Percentiles rank a stretch among this genome's conserved stretches.
Evolutionary conservation across 2,113 vertebrate genomes (phyloP).

Genomic region (Falco punctatus): DNA sequence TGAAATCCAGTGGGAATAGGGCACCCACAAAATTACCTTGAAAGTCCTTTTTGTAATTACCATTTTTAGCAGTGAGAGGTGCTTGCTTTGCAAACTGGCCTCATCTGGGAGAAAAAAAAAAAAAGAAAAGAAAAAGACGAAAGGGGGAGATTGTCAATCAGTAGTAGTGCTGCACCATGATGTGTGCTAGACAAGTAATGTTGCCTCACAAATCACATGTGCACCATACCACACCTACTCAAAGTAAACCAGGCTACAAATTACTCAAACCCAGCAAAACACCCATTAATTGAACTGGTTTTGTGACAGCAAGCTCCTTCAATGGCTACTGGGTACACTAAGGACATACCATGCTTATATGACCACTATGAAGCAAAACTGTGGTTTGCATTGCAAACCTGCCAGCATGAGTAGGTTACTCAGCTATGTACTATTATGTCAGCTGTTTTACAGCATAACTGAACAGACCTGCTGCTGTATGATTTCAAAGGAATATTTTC

Average conservation of each 20-base stretch:
- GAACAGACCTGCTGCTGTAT: slow-evolving; percentile 43
- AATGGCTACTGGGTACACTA: background rate
- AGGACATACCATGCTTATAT: background rate
- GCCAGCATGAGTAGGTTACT: background rate
- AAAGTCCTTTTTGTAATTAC: background rate
- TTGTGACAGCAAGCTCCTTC: background rate
- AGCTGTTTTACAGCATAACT: slow-evolving; percentile 15
- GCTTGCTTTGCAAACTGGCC: background rate
- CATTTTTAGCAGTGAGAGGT: background rate
- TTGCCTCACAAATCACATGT: background rate
- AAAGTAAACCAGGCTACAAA: background rate
- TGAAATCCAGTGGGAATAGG: background rate
- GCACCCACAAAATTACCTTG: background rate
- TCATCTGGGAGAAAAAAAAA: background rate
- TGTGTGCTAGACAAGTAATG: background rate
- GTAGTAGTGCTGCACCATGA: background rate
- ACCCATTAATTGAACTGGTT: background rate
- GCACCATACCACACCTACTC: background rate
- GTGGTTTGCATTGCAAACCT: background rate
- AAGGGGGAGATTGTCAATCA: background rate
- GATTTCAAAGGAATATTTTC: slow-evolving; percentile 39
- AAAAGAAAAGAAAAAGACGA: too few species aligned
- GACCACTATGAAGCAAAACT: background rate
- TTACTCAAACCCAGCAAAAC: background rate
- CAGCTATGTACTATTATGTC: background rate